Base-by-base conservation (phyloP, 1,140 invertebrate genomes). In the Drosophila sturtevanti region DNA sequence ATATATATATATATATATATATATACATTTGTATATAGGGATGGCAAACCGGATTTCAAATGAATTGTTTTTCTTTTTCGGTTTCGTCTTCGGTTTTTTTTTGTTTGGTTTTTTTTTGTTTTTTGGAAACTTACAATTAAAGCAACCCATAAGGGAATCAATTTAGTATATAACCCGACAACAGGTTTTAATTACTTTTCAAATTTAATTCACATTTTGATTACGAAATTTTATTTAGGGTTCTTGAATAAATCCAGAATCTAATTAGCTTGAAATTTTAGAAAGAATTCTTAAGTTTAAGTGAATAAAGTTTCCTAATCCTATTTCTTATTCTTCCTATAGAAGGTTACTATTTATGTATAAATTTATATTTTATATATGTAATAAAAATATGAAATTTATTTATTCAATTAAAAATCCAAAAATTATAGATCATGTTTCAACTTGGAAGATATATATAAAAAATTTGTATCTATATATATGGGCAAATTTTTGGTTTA, bases 31-130 rank as follows among this genome's bases (percentile, higher is more conserved):
- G 10, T 48, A n/a, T 16, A n/a, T 16, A 56, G 54, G 54, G 54
- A 34, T 48, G 54, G 27, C 24, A 56, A 56, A 56, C 54, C 54
- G 54, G 54, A 56, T 56, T 56, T 56, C n/a, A 55, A 31, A 27
- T 24, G 24, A 55, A 55, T 31, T n/a, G 51, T n/a, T 54, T 27
- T 1, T 12, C 7, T 14, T 31, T 27, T 31, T 48, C 41, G 7
- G 2, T 6, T 44, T 44, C 41, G 10, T 38, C 12, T 14, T 38
- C 37, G n/a, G n/a, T n/a, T n/a, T n/a, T n/a, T n/a, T n/a, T n/a
- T n/a, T n/a, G n/a, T n/a, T n/a, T 31, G 27, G 2, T 3, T 48
- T 21, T 48, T 48, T 48, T 18, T 48, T 18, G 9, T 48, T 16
- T 56, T 34, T 56, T 4, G 27, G 21, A 34, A 56, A 18, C 27